Evolutionary conservation across 2,888 invertebrate species (phyloP).

Genomic region (Apodemia mormo): DNA sequence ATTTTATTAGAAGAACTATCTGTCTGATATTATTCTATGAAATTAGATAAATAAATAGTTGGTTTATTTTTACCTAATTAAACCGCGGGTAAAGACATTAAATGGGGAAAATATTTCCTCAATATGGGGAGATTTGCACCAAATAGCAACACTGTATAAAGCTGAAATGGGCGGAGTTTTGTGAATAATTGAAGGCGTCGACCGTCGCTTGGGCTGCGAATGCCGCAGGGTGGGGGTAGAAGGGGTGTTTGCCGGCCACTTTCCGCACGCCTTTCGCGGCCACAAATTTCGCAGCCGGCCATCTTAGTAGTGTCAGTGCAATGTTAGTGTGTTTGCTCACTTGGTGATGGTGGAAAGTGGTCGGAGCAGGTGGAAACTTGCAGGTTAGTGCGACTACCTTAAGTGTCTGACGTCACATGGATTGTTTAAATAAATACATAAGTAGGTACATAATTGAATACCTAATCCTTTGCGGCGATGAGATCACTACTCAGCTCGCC

Average conservation of each 20-base stretch:
- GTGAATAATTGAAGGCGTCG: conserved; percentile 74
- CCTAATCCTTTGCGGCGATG: too few species aligned
- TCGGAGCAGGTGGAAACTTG: conserved; percentile 26
- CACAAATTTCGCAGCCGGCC: conserved; percentile 64
- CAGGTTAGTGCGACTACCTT: conserved; percentile 27
- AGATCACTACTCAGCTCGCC: too few species aligned
- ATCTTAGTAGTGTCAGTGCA: conserved; percentile 48
- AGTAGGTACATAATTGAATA: too few species aligned
- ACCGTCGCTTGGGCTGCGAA: conserved; percentile 72
- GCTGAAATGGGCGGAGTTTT: conserved; percentile 56
- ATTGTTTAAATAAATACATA: background rate
- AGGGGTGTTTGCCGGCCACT: conserved; percentile 48
- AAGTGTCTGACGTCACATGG: background rate
- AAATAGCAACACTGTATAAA: conserved; percentile 32
- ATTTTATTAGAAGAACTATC: too few species aligned
- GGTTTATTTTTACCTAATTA: too few species aligned
- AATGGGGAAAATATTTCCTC: background rate
- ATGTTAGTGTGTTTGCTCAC: conserved; percentile 54
- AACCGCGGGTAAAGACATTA: too few species aligned
- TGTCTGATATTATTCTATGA: too few species aligned
- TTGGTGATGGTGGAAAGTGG: conserved; percentile 44
- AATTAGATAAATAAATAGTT: too few species aligned
- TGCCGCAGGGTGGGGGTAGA: conserved; percentile 43
- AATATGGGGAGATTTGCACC: background rate
- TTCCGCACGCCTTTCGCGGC: conserved; percentile 70